Base-by-base conservation (phyloP, 2,797 vertebrate species). In the Mareca strepera region DNA sequence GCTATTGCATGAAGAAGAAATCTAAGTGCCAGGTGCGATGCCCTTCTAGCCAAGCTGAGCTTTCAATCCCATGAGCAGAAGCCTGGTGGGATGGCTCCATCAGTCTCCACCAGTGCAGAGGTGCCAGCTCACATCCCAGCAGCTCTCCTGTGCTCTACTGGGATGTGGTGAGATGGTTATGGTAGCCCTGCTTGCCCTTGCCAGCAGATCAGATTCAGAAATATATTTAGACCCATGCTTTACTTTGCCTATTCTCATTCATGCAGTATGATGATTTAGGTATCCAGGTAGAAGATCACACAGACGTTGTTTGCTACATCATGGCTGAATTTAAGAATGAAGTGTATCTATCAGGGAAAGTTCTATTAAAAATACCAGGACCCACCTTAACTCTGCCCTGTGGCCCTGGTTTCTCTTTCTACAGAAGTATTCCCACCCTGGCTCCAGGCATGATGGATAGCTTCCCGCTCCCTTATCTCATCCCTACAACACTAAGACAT, bases 391-490 rank as follows among this genome's bases (percentile, higher is more conserved):
- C 14, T 83, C 78, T 67, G 26, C 10, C 73, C 66, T 16, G 60
- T 77, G 53, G 2, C 22, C 21, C n/a, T 58, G 39, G 56, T 83
- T 48, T 78, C 55, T 58, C 33, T 53, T 70, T 35, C 63, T 53
- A 52, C 28, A 75, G 69, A 94, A 75, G 28, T 26, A 69, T 83
- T 85, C 88, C 69, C 80, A 93, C 62, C 50, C 81, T 80, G 55
- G 56, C 69, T 88, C 37, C 70, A 82, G 67, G 67, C 73, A 41
- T 64, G 86, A 85, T 23, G 77, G 83, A 82, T 62, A 73, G 74
- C 43, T 94, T 92, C 62, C 74, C 53, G 67, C 76, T 93, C 69
- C 67, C 89, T 96, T 95, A 95, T 91, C 93, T 94, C 90, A 82
- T 92, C 62, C 91, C 66, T 94, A 77, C 86, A 88, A 89, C 78